Evolutionary conservation across 2,888 invertebrate genomes (phyloP).

Genomic region (Drosophila ochracea): DNA sequence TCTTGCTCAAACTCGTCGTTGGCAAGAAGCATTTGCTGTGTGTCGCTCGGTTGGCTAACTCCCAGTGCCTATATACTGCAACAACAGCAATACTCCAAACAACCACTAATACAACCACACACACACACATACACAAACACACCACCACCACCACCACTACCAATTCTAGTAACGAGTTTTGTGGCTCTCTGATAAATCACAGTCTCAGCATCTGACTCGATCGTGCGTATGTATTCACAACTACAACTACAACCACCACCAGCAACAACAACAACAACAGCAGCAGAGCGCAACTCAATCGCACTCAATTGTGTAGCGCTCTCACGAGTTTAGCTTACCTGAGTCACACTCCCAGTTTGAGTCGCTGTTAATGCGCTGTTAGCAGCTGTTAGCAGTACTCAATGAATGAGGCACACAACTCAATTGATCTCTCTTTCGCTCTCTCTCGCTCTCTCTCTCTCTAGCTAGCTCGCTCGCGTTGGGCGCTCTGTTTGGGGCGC

Average conservation of each 20-base stretch:
- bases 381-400: slow-evolving; percentile 38
- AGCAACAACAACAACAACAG: slow-evolving; percentile 8
- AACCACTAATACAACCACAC: slow-evolving; percentile 22
- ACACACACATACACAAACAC: slow-evolving; percentile 14
- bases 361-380: slow-evolving; percentile 65
- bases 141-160: slow-evolving; percentile 22
- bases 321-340: slow-evolving; percentile 41
- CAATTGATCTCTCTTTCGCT: slow-evolving; percentile 4
- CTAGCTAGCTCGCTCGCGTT: slow-evolving; percentile 5
- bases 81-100: slow-evolving; percentile 40
- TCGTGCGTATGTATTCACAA: slow-evolving; percentile 34
- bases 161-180: slow-evolving; percentile 49
- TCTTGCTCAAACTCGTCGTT: slow-evolving; percentile 77
- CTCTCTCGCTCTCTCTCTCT: neutral
- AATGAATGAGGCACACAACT: slow-evolving; percentile 29
- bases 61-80: slow-evolving; percentile 56
- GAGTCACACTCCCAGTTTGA: slow-evolving; percentile 26
- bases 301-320: slow-evolving; percentile 36
- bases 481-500: slow-evolving; percentile 22
- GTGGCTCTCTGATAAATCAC: slow-evolving; percentile 70
- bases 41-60: slow-evolving; percentile 63
- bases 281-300: slow-evolving; percentile 31
- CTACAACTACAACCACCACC: slow-evolving; percentile 24
- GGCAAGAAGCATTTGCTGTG: slow-evolving; percentile 82
- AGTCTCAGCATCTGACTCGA: slow-evolving; percentile 43